Conservation (phyloP, 1,140 invertebrate genomes). For the Phocides pigmalion region DNA sequence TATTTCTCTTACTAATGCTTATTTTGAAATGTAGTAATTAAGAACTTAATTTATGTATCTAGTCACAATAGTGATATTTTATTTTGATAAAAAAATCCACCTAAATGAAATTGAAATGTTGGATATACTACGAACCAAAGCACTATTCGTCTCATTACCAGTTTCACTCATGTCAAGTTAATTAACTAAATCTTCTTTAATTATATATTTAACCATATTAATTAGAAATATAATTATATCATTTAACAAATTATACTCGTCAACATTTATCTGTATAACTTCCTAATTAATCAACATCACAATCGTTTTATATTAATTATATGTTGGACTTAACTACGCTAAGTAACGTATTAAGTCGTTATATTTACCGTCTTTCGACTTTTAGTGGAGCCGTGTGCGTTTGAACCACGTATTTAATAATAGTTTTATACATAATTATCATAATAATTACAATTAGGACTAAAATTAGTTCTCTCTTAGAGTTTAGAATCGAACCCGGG, state of each 20-base stretch:
- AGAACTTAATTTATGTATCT: neutral
- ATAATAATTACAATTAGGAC: constrained; percentile 57
- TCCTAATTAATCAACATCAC: constrained; percentile 78
- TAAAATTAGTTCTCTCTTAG: constrained; percentile 77
- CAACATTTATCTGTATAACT: constrained; percentile 76
- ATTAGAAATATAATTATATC: constrained; percentile 71
- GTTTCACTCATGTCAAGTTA: constrained; percentile 34
- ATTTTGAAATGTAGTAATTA: constrained; percentile 1
- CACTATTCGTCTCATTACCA: constrained; percentile 33
- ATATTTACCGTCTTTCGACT: constrained; percentile 75
- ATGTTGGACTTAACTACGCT: constrained; percentile 68
- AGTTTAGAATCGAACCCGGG: constrained; percentile 42
- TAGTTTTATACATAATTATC: constrained; percentile 60
- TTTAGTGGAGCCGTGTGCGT: constrained; percentile 74
- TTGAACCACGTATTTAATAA: constrained; percentile 67
- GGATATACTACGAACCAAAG: constrained; percentile 45
- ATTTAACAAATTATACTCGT: constrained; percentile 74
- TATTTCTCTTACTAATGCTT: constrained; percentile 1
- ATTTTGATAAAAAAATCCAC: neutral
- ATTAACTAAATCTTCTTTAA: constrained; percentile 53
- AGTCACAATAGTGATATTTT: neutral
- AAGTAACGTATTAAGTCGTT: constrained; percentile 54
- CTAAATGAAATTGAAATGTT: neutral
- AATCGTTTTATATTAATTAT: constrained; percentile 67
- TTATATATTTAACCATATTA: constrained; percentile 60